Conservation (phyloP, 2,113 vertebrate species). For the Centropus unirufus region DNA sequence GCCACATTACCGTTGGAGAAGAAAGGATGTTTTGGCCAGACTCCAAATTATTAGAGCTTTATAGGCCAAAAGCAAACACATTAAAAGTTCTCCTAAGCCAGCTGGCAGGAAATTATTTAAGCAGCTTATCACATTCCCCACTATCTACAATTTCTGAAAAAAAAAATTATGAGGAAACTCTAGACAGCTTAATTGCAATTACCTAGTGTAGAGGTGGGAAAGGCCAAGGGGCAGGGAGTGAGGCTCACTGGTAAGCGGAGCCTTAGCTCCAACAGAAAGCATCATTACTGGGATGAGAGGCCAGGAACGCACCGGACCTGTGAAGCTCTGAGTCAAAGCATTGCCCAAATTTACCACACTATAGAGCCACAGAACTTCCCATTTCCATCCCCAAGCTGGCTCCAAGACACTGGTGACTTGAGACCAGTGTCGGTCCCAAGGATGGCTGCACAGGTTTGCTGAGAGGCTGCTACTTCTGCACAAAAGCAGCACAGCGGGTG, state of each 20-base stretch:
- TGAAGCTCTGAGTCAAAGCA: background rate
- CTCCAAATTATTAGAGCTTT: slow-evolving; percentile 53
- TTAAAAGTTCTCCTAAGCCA: slow-evolving; percentile 30
- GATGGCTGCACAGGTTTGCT: background rate
- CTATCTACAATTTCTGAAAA: background rate
- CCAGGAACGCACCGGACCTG: background rate
- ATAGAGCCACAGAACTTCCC: rapidly evolving
- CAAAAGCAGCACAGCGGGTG: background rate
- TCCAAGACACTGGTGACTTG: background rate
- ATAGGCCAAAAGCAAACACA: slow-evolving; percentile 54
- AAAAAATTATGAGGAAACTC: background rate
- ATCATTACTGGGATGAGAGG: background rate
- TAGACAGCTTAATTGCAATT: background rate
- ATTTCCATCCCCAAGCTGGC: background rate
- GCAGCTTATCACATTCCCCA: slow-evolving; percentile 12
- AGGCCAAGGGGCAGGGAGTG: background rate
- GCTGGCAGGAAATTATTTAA: slow-evolving; percentile 56
- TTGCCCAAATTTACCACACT: background rate
- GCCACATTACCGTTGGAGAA: background rate
- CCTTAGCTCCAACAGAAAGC: rapidly evolving
- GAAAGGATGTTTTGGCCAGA: slow-evolving; percentile 13
- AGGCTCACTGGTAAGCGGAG: background rate
- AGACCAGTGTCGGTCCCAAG: background rate
- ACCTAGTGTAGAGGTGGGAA: background rate
- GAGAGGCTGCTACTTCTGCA: background rate